Conservation (phyloP, 2,888 invertebrate species). For the Eristalis tenax region DNA sequence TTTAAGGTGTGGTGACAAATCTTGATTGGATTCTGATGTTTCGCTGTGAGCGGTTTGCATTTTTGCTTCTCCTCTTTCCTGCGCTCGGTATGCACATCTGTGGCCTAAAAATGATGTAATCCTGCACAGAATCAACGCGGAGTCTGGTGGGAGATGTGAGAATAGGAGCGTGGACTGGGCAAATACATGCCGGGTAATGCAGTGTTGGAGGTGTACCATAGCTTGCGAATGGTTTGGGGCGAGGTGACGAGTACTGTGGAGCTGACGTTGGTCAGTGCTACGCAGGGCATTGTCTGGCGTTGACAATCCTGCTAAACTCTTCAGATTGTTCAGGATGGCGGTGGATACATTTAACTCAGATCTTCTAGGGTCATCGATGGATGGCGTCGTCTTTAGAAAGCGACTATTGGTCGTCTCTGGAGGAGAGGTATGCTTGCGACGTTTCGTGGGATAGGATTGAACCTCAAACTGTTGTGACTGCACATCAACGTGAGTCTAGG, state of each 20-base stretch:
- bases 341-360: too few relatives aligned
- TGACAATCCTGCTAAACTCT: too few relatives aligned
- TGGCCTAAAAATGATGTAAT: not conserved
- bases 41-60: not conserved
- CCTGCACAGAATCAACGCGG: not conserved
- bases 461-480: too few relatives aligned
- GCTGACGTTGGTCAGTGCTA: not conserved
- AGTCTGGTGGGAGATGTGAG: not conserved
- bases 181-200: not conserved
- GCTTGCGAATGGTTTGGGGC: not conserved
- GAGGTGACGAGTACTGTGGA: not conserved
- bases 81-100: not conserved
- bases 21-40: slow-evolving; percentile 62
- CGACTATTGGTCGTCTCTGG: too few relatives aligned
- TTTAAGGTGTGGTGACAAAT: slow-evolving; percentile 65
- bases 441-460: too few relatives aligned
- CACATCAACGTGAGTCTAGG: too few relatives aligned
- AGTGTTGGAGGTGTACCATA: not conserved
- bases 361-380: too few relatives aligned
- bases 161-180: not conserved
- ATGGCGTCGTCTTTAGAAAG: too few relatives aligned
- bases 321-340: too few relatives aligned
- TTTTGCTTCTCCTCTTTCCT: not conserved
- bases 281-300: too few relatives aligned
- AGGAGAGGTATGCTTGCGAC: too few relatives aligned